Conservation (phyloP, 2,888 invertebrate species). For the Phasia obesa region DNA sequence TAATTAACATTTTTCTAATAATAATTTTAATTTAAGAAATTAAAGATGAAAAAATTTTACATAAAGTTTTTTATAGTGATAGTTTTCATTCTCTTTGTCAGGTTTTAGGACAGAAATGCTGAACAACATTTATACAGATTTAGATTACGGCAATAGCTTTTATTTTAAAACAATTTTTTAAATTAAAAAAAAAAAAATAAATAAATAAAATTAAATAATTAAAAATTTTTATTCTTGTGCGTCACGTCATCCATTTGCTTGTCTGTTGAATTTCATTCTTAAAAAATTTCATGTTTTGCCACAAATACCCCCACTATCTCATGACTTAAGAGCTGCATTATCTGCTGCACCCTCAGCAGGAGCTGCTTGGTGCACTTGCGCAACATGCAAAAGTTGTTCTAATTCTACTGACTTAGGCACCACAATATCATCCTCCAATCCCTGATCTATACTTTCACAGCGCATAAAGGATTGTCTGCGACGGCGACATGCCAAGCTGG, state of each 20-base stretch:
- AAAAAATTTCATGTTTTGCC: constrained; percentile 55
- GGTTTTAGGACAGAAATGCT: no score
- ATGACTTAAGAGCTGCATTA: constrained; percentile 5
- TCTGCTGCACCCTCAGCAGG: background rate
- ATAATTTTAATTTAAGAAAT: background rate
- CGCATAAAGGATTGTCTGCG: constrained; percentile 77
- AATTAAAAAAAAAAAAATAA: background rate
- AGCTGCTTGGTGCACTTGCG: constrained; percentile 53
- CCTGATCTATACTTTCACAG: constrained; percentile 79
- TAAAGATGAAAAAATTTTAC: no score
- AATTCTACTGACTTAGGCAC: constrained; percentile 33
- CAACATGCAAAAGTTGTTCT: constrained; percentile 54
- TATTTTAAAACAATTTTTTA: no score
- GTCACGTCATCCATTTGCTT: constrained; percentile 32
- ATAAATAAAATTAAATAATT: no score
- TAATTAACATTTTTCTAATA: constrained; percentile 8
- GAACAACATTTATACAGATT: no score
- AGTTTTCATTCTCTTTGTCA: no score
- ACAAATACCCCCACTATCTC: constrained; percentile 37
- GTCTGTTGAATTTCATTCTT: constrained; percentile 28
- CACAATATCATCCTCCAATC: constrained; percentile 75
- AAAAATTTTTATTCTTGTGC: background rate
- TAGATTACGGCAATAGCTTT: no score
- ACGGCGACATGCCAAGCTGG: constrained; percentile 49
- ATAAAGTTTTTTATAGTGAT: no score